A percentile compares a stretch with the other conserved stretches of the same genome.
Conservation (phyloP, 2,113 vertebrate genomes). For the Narcine bancroftii region DNA sequence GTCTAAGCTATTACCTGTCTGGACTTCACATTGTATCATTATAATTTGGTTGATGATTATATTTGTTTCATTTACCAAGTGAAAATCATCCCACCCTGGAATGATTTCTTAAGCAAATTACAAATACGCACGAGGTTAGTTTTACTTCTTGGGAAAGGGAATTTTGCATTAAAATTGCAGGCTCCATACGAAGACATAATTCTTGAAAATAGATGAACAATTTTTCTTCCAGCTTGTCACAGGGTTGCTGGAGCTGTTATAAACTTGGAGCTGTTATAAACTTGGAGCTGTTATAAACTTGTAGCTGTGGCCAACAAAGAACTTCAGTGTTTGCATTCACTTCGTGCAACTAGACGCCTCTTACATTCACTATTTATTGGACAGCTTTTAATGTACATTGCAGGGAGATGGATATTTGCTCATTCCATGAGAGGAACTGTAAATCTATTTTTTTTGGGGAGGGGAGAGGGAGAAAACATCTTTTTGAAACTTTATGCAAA, state of each 20-base stretch:
- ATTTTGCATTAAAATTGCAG: constrained; percentile 18
- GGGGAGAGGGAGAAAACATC: no score
- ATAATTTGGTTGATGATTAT: constrained; percentile 5
- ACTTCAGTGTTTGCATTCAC: neutral
- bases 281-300: neutral
- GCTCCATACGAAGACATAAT: neutral
- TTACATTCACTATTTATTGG: constrained; percentile 1
- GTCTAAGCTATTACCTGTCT: neutral
- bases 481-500: neutral
- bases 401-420: neutral
- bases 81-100: neutral
- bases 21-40: neutral
- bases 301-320: neutral
- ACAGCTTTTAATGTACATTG: neutral
- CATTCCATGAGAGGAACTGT: neutral
- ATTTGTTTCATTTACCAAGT: neutral
- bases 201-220: constrained; percentile 16
- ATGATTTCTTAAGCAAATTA: neutral
- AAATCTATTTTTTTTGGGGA: neutral
- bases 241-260: neutral
- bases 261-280: neutral
- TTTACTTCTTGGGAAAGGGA: constrained; percentile 4
- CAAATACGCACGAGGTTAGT: neutral
- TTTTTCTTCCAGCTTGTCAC: neutral
- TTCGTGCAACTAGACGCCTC: neutral